Base-by-base conservation (phyloP, 2,113 vertebrate species). In the Callaeas wilsoni region DNA sequence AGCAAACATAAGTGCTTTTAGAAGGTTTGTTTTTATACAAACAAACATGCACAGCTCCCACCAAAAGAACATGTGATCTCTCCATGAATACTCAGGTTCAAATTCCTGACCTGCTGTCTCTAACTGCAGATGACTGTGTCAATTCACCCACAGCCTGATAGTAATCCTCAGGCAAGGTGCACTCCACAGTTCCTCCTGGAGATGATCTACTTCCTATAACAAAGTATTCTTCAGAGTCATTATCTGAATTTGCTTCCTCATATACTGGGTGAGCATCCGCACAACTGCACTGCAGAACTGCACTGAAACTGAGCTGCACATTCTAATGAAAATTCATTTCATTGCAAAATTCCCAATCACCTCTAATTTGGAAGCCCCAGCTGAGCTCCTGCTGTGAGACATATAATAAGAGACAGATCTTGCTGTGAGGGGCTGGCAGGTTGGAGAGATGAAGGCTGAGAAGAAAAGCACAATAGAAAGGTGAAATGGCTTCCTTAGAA, bases 361-460 rank as follows among this genome's bases (percentile, higher is more conserved):
- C n/a, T 96, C 62, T 95, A 81, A 94, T 91, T 91, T 84, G 91
- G 84, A 92, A 94, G 42, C 30, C 53, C 44, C 87, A 87, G 74
- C 64, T 94, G 93, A 95, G 84, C 80, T 95, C 71, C 59, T 73
- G 29, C 68, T 70, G 85, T 64, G 79, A 96, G 90, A 88, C 56
- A 12, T 91, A 95, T 91, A 33, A 2, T 77, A 93, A 90, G 85
- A 96, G 96, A 94, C 85, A 94, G 94, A 39, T 93, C 83, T 77
- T 52, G 82, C 82, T 93, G 93, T 92, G 82, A 86, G 64, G 59
- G 85, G 49, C 85, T 95, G 60, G 41, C 7, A 7, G 79, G 73
- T 71, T 88, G 88, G 76, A 71, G 79, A 84, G 71, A 53, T 0
- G 29, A 70, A 63, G 32, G 52, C 76, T 96, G 85, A 70, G 79